Percentiles rank a stretch among this genome's conserved stretches.
phyloP scores from a whole-genome alignment of 2,113 vertebrate species.

The Suncus etruscus region DNA sequence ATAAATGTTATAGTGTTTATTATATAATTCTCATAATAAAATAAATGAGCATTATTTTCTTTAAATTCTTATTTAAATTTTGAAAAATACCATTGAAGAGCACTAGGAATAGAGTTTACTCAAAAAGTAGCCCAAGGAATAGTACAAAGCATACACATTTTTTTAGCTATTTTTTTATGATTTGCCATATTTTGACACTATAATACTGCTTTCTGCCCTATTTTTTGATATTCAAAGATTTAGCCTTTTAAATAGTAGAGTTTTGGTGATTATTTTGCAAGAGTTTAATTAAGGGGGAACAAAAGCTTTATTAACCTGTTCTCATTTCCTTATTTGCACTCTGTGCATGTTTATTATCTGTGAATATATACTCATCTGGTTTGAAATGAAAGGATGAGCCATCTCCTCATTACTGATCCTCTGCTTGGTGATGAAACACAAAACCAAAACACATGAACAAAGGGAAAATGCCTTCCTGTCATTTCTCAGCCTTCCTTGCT shows the following conservation, averaged over 20 bases:
- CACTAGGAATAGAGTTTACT: constrained; percentile 72
- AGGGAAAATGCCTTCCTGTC: constrained; percentile 85
- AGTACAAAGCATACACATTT: constrained; percentile 77
- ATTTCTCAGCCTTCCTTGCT: constrained; percentile 84
- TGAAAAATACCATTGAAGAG: constrained; percentile 43
- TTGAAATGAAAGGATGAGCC: constrained; percentile 85
- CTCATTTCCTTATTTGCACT: constrained; percentile 70
- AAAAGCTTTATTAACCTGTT: constrained; percentile 84
- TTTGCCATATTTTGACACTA: constrained; percentile 75
- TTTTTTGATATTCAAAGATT: constrained; percentile 74
- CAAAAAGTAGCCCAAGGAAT: constrained; percentile 70
- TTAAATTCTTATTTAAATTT: constrained; percentile 30
- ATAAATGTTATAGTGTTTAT: background rate
- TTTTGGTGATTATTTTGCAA: constrained; percentile 58
- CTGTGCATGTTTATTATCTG: constrained; percentile 82
- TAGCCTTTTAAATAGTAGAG: constrained; percentile 61
- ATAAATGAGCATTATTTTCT: background rate
- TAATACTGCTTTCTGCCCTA: constrained; percentile 52
- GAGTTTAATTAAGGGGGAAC: constrained; percentile 77
- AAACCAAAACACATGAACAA: constrained; percentile 84
- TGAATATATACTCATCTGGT: constrained; percentile 62
- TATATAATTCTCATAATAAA: background rate
- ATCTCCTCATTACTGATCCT: constrained; percentile 85
- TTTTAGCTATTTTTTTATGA: constrained; percentile 74
- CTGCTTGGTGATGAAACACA: constrained; percentile 80